Base-by-base conservation (phyloP, 1,140 invertebrate genomes). In the Piezodorus guildinii region DNA sequence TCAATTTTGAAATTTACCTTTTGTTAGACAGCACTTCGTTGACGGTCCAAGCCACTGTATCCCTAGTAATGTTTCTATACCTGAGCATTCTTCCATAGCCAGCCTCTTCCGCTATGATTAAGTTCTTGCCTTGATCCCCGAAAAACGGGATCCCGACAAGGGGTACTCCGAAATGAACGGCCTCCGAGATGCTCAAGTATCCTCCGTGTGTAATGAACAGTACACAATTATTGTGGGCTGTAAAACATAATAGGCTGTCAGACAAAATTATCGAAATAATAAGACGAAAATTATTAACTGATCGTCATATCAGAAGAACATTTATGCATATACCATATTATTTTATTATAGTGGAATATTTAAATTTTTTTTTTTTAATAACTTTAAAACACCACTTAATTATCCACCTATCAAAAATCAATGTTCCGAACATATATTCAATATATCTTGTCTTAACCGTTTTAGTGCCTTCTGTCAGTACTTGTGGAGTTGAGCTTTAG, bases 141-240 rank as follows among this genome's bases (percentile, higher is more conserved):
- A 83, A 80, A 19, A 87, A 75, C 45, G 87, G 86, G 54, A 88
- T 77, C 2, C 81, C 85, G 23, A 88, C 72, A 0, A 88, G 74
- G 0, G 87, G 87, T 16, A 84, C 80, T 70, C 81, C 81, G 66
- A 83, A 80, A 73, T 84, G 83, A 17, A 87, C 73, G 3, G 84
- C 80, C 74, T 90, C 87, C 64, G 83, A 81, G 10, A 83, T 76
- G 63, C 86, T 86, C 17, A 85, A 74, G 21, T 83, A 71, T 17
- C 87, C 87, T 16, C 84, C 85, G 69, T 88, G 85, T 1, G 85
- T 84, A 30, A 90, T 81, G 65, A 90, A 86, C 0, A 79, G 19
- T 56, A 66, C 67, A 4, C 67, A 45, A 46, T 71, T 70, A 39
- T 65, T 60, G 45, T 69, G 68, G 44, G 62, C 68, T 69, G 64